Evolutionary conservation across 1,140 invertebrate species (phyloP).

Genomic region (Drosophila arizonae): DNA sequence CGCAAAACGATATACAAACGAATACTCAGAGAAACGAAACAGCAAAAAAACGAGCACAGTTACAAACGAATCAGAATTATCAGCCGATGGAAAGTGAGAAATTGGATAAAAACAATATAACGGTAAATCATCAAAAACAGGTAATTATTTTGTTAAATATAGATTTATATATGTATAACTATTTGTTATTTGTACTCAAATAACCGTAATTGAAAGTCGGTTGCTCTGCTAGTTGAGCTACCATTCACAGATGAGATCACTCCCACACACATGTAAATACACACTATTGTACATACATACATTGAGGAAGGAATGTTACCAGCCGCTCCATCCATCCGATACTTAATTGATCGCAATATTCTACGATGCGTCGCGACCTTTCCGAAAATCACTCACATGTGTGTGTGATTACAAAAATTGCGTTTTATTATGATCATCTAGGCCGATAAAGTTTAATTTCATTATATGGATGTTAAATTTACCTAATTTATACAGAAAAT

Average conservation of each 20-base stretch:
- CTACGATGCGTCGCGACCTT: no score
- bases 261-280: background rate
- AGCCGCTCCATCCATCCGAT: no score
- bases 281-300: background rate
- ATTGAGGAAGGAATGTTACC: no score
- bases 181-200: no score
- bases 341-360: no score
- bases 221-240: background rate
- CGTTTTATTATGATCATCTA: no score
- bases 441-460: no score
- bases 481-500: no score
- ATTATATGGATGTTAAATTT: no score
- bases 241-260: conserved; percentile 11
- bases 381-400: no score
- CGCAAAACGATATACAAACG: conserved; percentile 32
- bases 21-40: conserved; percentile 13
- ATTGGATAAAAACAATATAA: conserved; percentile 38
- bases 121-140: conserved; percentile 47
- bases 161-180: no score
- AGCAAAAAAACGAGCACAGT: conserved; percentile 10
- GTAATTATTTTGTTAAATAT: conserved; percentile 2
- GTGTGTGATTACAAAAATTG: no score
- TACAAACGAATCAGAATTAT: conserved; percentile 4
- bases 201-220: conserved; percentile 2
- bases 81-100: conserved; percentile 35